Conservation (phyloP, 2,888 invertebrate genomes). For the Dicycla oo region DNA sequence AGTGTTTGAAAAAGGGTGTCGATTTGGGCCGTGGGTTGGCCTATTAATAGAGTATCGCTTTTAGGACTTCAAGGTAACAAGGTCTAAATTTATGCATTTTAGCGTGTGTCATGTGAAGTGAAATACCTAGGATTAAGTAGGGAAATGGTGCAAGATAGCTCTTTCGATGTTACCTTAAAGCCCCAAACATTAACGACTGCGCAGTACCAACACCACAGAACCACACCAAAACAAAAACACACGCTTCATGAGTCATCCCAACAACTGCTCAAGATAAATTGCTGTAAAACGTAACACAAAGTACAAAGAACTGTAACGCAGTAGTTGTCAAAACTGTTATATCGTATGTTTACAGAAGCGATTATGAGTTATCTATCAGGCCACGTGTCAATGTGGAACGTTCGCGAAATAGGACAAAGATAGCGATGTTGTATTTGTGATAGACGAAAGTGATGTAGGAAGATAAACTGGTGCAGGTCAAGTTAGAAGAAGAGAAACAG, state of each 20-base stretch:
- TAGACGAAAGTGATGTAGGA: neutral
- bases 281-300: slow-evolving; percentile 5
- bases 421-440: slow-evolving; percentile 32
- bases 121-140: neutral
- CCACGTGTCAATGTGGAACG: slow-evolving; percentile 58
- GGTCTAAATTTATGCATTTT: neutral
- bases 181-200: neutral
- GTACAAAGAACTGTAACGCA: slow-evolving; percentile 43
- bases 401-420: slow-evolving; percentile 57
- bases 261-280: slow-evolving; percentile 30
- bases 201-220: neutral
- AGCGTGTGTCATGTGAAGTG: neutral
- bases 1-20: slow-evolving; percentile 2
- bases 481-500: neutral
- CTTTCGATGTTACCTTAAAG: neutral
- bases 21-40: neutral
- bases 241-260: slow-evolving; percentile 34
- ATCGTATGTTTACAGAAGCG: slow-evolving; percentile 40
- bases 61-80: neutral
- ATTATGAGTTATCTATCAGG: slow-evolving; percentile 53
- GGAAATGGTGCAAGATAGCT: neutral
- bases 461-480: slow-evolving; percentile 4
- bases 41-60: slow-evolving; percentile 8
- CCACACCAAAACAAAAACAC: slow-evolving; percentile 15
- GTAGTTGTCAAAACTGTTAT: slow-evolving; percentile 49